Conservation (phyloP, 2,888 invertebrate species). For the Cotesia congregata region DNA sequence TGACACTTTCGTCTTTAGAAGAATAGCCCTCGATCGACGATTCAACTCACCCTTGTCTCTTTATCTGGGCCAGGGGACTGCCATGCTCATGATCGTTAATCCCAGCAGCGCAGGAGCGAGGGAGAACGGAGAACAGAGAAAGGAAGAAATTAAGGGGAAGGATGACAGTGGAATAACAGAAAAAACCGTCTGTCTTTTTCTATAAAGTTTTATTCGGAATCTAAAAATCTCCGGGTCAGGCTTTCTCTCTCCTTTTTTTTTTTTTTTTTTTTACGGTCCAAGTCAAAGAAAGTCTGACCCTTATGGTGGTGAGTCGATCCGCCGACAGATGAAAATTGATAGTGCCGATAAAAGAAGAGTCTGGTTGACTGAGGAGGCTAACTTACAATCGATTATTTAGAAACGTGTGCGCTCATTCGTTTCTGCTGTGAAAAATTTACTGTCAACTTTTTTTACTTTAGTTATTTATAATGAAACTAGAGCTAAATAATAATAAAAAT, state of each 20-base stretch:
- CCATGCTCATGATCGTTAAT: constrained; percentile 33
- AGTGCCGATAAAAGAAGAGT: constrained; percentile 14
- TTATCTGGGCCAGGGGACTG: constrained; percentile 32
- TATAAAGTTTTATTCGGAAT: constrained; percentile 13
- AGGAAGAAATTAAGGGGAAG: constrained; percentile 13
- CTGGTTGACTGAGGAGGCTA: constrained; percentile 9
- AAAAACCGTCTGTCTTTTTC: constrained; percentile 22
- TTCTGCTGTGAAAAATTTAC: constrained; percentile 14
- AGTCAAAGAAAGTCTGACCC: constrained; percentile 24
- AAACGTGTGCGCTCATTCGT: constrained; percentile 31
- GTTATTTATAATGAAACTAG: constrained; percentile 39
- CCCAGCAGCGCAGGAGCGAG: neutral
- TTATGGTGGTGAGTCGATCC: constrained; percentile 27
- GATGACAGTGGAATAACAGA: constrained; percentile 22
- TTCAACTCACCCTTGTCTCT: constrained; percentile 30
- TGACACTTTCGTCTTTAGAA: constrained; percentile 36
- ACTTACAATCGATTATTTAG: constrained; percentile 35
- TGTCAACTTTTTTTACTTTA: constrained; percentile 37
- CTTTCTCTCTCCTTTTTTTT: constrained; percentile 10
- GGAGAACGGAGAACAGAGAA: constrained; percentile 18
- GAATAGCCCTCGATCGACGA: constrained; percentile 39
- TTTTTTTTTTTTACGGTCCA: neutral
- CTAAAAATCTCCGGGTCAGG: constrained; percentile 18
- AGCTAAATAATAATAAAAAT: constrained; percentile 18
- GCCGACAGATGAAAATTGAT: constrained; percentile 27